Percentiles rank a stretch among this genome's conserved stretches.
Conservation (phyloP, 2,797 vertebrate species). For the Sphenodon punctatus region DNA sequence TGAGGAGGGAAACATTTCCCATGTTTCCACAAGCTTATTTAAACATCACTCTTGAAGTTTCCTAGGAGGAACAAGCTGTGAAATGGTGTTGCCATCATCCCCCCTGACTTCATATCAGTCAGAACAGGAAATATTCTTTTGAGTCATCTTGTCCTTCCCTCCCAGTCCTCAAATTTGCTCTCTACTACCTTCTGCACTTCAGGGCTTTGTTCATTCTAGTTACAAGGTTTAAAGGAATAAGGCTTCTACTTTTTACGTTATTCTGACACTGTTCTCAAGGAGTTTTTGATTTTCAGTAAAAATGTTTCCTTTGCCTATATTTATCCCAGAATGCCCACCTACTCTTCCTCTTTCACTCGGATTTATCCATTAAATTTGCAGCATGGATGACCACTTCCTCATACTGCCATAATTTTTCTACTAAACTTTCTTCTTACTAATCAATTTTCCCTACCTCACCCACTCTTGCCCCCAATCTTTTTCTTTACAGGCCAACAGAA, state of each 20-base stretch:
- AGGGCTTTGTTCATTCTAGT: not conserved
- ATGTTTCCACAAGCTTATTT: not conserved
- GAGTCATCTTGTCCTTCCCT: not conserved
- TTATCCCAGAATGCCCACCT: not conserved
- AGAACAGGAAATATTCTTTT: fast-evolving
- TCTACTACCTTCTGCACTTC: not conserved
- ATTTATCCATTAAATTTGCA: not conserved
- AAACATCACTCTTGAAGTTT: not conserved
- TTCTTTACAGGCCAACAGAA: not conserved
- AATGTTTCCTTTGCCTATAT: not conserved
- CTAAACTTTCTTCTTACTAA: not conserved
- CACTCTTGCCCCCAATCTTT: not conserved
- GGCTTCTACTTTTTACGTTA: too few relatives aligned
- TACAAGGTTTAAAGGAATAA: too few relatives aligned
- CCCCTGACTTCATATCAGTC: not conserved
- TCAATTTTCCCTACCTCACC: not conserved
- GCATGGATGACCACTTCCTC: not conserved
- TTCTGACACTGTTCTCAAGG: not conserved
- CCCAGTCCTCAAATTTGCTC: not conserved
- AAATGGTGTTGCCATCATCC: not conserved
- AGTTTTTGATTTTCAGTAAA: not conserved
- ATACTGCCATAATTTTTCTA: not conserved
- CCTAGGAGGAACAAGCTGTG: not conserved
- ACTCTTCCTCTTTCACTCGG: not conserved
- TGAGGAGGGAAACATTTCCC: fast-evolving